phyloP scores from a whole-genome alignment of 2,113 vertebrate genomes.

The Phrynocephalus versicolor region DNA sequence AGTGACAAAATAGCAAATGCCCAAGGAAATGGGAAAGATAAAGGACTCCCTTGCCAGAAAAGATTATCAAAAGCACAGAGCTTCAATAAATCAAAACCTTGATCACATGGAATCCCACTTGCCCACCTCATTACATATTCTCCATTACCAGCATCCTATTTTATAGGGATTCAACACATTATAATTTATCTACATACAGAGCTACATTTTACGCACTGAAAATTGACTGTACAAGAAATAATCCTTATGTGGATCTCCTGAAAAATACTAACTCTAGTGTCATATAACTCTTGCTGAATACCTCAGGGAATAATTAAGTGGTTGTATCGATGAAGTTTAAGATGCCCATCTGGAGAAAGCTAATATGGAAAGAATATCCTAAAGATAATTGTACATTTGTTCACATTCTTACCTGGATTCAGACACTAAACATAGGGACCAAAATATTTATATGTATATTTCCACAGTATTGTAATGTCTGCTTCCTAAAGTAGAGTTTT shows the following conservation, averaged over 20 bases:
- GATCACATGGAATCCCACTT: rapidly evolving
- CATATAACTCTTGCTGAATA: background rate
- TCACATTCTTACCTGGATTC: background rate
- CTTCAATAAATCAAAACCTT: background rate
- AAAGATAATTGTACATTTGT: background rate
- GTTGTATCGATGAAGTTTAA: background rate
- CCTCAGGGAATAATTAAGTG: background rate
- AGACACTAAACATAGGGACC: background rate
- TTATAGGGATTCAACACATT: background rate
- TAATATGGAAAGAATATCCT: background rate
- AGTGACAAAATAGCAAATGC: background rate
- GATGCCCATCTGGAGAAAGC: background rate
- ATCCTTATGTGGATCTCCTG: background rate
- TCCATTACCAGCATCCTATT: background rate
- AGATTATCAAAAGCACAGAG: background rate
- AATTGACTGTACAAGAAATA: background rate
- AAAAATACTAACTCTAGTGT: background rate
- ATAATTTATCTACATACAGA: background rate
- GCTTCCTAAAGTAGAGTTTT: no score
- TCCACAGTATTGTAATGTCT: no score
- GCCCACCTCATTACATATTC: background rate
- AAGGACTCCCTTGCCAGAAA: background rate
- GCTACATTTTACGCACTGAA: background rate
- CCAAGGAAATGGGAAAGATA: background rate
- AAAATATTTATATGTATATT: background rate